Base-by-base conservation (phyloP, 2,113 vertebrate genomes). In the Corythornis madagascariensis region DNA sequence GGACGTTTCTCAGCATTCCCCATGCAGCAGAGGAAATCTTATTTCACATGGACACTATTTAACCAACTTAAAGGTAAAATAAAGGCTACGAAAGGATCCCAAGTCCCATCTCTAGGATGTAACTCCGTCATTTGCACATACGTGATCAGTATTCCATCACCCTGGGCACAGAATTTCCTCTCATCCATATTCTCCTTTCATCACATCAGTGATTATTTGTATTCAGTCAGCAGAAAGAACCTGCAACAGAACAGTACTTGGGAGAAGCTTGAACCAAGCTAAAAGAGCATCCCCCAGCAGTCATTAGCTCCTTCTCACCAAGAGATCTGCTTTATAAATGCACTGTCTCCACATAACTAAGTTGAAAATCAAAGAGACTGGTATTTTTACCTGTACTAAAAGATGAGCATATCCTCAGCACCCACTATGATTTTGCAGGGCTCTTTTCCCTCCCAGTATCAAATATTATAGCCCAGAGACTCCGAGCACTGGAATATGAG, bases 71-170 rank as follows among this genome's bases (percentile, higher is more conserved):
- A 66, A 77, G 55, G 45, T 50, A 72, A 87, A 88, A 81, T 40
- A 64, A 83, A 85, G 16, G 26, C 28, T 20, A 35, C 52, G 22
- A 82, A 52, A 86, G 67, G 28, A 71, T 56, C 35, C 0, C 0
- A 74, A 86, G 56, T 55, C 31, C 7, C 31, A 52, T 4, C 29
- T 78, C 19, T 7, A 45, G 64, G n/a, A 57, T 6, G 28, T n/a
- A 61, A 82, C 29, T 64, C 24, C 70, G 53, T 15, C 50, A 25
- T 9, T 47, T 43, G 24, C 55, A 26, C 4, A 0, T 19, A 42
- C 0, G 0, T 0, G 1, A 53, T 29, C 70, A 57, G 13, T 4
- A 53, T 52, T 63, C 64, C 28, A 35, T 17, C 45, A 29, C 19
- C 20, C 31, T 16, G 12, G 11, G 55, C 28, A 45, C 38, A 42